These are phyloP conservation scores for Heteronetta atricapilla DNA, from an alignment of 2,113 vertebrate genomes.

Conservation along the genomic window DNA sequence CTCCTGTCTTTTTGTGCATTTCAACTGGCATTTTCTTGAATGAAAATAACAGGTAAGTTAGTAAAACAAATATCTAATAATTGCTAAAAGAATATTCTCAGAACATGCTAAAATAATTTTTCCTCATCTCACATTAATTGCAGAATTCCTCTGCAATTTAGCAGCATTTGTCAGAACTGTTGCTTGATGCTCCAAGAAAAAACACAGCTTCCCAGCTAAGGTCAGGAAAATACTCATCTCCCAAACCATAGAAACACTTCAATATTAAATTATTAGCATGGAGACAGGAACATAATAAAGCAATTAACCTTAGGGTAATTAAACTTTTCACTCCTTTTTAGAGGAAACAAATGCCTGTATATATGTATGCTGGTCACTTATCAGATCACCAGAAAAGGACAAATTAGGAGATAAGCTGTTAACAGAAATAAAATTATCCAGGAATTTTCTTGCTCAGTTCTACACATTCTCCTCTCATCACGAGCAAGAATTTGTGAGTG, in stretches of 20 bases:
- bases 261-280: background rate
- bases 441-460: background rate
- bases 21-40: background rate
- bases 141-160: background rate
- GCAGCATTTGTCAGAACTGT: background rate
- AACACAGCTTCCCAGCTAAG: background rate
- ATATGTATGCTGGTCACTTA: background rate
- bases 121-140: background rate
- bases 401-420: background rate
- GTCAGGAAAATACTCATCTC: background rate
- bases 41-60: background rate
- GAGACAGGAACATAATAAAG: background rate
- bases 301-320: conserved; percentile 30
- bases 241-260: background rate
- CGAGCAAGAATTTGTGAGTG: background rate
- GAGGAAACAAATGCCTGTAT: background rate
- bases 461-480: background rate
- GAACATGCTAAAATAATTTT: background rate
- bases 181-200: background rate
- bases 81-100: background rate
- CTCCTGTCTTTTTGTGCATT: no score
- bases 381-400: background rate
- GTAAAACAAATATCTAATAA: background rate
- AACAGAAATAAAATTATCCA: background rate
- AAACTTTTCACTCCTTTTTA: background rate